phyloP scores from a whole-genome alignment of 2,888 invertebrate species.

The Nowickia ferox region DNA sequence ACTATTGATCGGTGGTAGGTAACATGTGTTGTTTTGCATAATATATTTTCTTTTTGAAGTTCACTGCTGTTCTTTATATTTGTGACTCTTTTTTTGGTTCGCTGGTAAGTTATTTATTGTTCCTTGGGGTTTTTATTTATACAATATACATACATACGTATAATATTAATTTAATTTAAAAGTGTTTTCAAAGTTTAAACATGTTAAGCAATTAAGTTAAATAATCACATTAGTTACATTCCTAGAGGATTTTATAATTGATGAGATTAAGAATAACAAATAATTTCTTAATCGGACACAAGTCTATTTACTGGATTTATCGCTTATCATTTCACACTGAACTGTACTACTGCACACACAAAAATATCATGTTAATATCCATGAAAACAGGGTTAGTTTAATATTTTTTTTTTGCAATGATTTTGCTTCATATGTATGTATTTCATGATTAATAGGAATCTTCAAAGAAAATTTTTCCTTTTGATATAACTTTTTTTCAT shows the following conservation, averaged over 20 bases:
- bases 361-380: no score
- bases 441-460: no score
- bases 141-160: slow-evolving; percentile 15
- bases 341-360: no score
- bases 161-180: neutral
- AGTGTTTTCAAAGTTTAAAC: slow-evolving; percentile 55
- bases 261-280: slow-evolving; percentile 25
- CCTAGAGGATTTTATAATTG: slow-evolving; percentile 32
- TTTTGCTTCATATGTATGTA: no score
- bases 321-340: no score
- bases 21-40: slow-evolving; percentile 43
- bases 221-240: slow-evolving; percentile 16
- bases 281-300: neutral
- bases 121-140: slow-evolving; percentile 58
- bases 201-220: slow-evolving; percentile 46
- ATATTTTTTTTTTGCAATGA: no score
- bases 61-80: neutral
- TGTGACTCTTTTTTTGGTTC: slow-evolving; percentile 7
- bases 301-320: no score
- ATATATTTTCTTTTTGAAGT: slow-evolving; percentile 14
- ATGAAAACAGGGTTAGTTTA: no score
- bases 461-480: no score
- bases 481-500: no score
- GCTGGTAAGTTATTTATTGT: slow-evolving; percentile 55
- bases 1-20: slow-evolving; percentile 71